Percentiles rank a stretch among this genome's conserved stretches.
These are phyloP conservation scores for Lepidonotus clava DNA, from an alignment of 2,888 invertebrate species.

Conservation along the genomic window DNA sequence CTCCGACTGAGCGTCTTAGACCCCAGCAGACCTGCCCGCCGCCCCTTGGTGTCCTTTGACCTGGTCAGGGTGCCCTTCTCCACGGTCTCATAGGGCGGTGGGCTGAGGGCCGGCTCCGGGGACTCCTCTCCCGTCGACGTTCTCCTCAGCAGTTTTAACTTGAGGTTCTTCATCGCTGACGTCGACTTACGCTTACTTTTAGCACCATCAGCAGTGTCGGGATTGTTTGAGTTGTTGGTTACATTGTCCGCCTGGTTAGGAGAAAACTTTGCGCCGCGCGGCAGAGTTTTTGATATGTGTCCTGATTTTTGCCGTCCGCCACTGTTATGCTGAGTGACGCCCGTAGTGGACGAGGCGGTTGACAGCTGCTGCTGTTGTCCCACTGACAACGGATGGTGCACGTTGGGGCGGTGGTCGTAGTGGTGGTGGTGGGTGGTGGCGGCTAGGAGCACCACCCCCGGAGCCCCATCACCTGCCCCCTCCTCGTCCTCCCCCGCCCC, in stretches of 20 bases:
- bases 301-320: no score
- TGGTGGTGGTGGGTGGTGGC: neutral
- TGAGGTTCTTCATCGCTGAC: constrained; percentile 5
- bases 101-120: neutral
- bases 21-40: neutral
- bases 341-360: no score
- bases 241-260: neutral
- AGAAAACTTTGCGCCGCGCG: neutral
- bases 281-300: neutral
- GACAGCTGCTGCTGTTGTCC: no score
- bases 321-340: no score
- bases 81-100: neutral
- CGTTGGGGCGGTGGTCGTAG: no score
- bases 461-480: neutral
- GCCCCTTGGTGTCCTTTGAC: neutral
- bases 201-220: neutral
- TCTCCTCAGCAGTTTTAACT: neutral
- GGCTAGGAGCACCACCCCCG: constrained; percentile 3
- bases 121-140: neutral
- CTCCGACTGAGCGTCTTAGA: neutral
- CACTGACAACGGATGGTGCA: no score
- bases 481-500: neutral
- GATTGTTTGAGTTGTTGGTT: no score
- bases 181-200: neutral
- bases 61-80: neutral